phyloP scores from a whole-genome alignment of 2,888 invertebrate species.

The Lacanobia wlatinum region DNA sequence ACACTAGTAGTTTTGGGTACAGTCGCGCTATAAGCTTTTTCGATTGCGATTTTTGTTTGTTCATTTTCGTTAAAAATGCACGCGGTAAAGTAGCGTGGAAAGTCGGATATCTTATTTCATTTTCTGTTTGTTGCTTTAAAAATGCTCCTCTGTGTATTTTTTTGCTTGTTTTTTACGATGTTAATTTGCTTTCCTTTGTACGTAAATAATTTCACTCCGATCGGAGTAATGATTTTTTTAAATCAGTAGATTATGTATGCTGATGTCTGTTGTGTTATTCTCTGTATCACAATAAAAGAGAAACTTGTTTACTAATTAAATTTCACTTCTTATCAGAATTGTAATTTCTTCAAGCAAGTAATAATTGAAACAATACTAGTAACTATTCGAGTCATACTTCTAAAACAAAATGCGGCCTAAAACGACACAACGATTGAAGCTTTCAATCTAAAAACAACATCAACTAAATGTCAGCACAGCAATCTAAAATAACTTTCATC shows the following conservation, averaged over 20 bases:
- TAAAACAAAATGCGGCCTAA: too few species aligned
- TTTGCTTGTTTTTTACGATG: constrained; percentile 42
- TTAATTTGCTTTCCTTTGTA: constrained; percentile 49
- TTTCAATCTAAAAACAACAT: not conserved
- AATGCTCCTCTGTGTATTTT: constrained; percentile 23
- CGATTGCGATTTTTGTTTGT: constrained; percentile 31
- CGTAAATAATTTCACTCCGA: constrained; percentile 44
- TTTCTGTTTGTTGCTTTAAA: constrained; percentile 56
- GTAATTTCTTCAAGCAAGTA: not conserved
- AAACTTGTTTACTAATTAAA: not conserved
- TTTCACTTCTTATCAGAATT: too few species aligned
- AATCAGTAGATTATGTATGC: constrained; percentile 28
- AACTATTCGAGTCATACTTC: too few species aligned
- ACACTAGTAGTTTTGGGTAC: constrained; percentile 86
- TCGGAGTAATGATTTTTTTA: constrained; percentile 42
- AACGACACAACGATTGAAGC: too few species aligned
- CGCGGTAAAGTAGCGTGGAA: constrained; percentile 37
- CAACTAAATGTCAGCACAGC: not conserved
- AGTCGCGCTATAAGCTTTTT: constrained; percentile 66
- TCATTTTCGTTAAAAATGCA: constrained; percentile 54
- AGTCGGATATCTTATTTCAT: constrained; percentile 55
- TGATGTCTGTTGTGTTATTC: not conserved
- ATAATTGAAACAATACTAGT: too few species aligned
- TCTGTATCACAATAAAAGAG: not conserved
- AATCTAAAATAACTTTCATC: not conserved